Evolutionary conservation across 2,888 invertebrate genomes (phyloP).

Genomic region (Amphipoea lucens): DNA sequence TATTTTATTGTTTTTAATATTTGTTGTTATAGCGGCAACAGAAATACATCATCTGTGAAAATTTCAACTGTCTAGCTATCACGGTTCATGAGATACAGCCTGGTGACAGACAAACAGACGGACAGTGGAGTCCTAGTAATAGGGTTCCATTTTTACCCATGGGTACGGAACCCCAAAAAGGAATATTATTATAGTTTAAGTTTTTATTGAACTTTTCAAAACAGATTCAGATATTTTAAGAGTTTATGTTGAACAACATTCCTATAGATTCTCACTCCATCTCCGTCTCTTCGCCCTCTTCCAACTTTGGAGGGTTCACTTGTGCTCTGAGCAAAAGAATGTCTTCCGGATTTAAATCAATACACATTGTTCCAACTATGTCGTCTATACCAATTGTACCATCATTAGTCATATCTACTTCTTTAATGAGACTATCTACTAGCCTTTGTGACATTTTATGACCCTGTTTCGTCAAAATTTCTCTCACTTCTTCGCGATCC

Average conservation of each 20-base stretch:
- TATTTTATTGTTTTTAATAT: no score
- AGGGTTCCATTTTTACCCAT: no score
- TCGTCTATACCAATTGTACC: conserved; percentile 86
- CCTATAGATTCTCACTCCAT: background rate
- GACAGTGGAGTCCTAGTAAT: no score
- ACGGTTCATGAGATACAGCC: no score
- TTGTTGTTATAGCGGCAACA: no score
- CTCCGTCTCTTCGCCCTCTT: conserved; percentile 28
- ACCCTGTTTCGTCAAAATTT: conserved; percentile 79
- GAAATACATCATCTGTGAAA: no score
- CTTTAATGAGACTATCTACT: conserved; percentile 83
- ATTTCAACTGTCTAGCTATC: no score
- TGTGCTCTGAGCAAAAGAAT: conserved; percentile 76
- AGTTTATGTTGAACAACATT: conserved; percentile 10
- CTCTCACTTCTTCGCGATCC: conserved; percentile 81
- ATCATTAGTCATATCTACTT: conserved; percentile 85
- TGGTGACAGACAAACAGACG: no score
- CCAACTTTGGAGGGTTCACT: conserved; percentile 69
- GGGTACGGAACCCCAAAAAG: no score
- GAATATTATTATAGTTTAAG: conserved; percentile 1
- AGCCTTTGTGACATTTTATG: conserved; percentile 78
- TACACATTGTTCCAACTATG: conserved; percentile 85
- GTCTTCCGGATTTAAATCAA: conserved; percentile 85
- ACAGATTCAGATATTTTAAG: background rate
- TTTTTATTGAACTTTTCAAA: conserved; percentile 20